Conservation (phyloP, 2,888 invertebrate genomes). For the Tyria jacobaeae region DNA sequence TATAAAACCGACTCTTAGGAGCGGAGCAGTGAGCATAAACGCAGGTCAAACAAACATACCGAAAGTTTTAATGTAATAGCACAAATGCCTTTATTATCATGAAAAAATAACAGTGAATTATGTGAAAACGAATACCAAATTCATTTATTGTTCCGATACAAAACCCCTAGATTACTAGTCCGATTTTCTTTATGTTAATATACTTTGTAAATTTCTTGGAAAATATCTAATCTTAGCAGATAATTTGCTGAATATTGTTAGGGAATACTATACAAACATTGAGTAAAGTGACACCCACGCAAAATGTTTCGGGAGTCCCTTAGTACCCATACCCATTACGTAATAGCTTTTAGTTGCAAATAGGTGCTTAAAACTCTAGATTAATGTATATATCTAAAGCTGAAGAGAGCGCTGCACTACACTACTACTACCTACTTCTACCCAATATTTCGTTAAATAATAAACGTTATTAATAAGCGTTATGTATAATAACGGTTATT, state of each 20-base stretch:
- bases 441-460: background rate
- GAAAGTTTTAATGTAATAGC: too few relatives aligned
- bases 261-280: background rate
- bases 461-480: too few relatives aligned
- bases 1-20: too few relatives aligned
- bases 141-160: background rate
- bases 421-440: background rate
- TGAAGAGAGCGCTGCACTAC: background rate
- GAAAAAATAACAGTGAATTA: background rate
- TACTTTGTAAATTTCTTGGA: background rate
- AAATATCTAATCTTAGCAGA: background rate
- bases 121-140: background rate
- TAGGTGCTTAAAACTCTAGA: constrained; percentile 24
- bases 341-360: constrained; percentile 20
- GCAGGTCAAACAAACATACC: too few relatives aligned
- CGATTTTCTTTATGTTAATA: background rate
- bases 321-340: constrained; percentile 13
- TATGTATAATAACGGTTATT: background rate
- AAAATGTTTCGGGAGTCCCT: background rate
- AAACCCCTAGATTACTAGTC: background rate
- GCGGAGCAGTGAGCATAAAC: too few relatives aligned
- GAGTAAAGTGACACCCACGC: constrained; percentile 1
- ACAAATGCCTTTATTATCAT: background rate
- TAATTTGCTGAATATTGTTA: constrained; percentile 1
- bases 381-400: constrained; percentile 12